These are phyloP conservation scores for Boloria selene DNA, from an alignment of 2,888 invertebrate genomes.

Conservation along the genomic window DNA sequence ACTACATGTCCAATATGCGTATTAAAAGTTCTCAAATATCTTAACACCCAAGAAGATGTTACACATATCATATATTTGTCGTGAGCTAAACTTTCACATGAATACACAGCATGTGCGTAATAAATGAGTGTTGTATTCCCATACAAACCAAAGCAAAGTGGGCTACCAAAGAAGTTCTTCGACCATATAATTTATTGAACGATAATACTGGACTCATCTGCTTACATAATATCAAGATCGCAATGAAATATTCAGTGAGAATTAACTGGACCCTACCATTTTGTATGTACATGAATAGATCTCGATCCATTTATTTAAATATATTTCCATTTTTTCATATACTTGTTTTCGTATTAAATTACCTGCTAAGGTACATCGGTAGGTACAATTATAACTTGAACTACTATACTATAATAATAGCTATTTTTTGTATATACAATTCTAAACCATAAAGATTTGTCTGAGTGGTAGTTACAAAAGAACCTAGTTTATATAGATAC, in stretches of 20 bases:
- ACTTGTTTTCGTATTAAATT: no score
- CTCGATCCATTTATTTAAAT: constrained; percentile 62
- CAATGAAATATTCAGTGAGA: constrained; percentile 76
- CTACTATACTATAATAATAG: no score
- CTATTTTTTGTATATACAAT: no score
- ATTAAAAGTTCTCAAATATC: background rate
- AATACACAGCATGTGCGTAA: constrained; percentile 1
- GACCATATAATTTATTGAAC: constrained; percentile 37
- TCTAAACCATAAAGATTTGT: no score
- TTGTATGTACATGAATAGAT: constrained; percentile 49
- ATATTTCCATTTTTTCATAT: constrained; percentile 26
- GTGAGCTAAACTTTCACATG: constrained; percentile 11
- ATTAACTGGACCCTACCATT: constrained; percentile 48
- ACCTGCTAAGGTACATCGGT: no score
- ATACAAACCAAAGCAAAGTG: constrained; percentile 5
- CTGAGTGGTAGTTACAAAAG: no score
- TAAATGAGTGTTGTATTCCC: constrained; percentile 6
- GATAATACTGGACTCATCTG: constrained; percentile 47
- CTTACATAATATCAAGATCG: constrained; percentile 66
- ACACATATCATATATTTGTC: constrained; percentile 9
- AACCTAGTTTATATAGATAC: background rate
- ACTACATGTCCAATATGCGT: no score
- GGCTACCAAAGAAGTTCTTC: constrained; percentile 15
- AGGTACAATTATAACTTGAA: no score
- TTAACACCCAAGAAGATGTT: background rate